Base-by-base conservation (phyloP, 1,140 invertebrate species). In the Aplysia californica region DNA sequence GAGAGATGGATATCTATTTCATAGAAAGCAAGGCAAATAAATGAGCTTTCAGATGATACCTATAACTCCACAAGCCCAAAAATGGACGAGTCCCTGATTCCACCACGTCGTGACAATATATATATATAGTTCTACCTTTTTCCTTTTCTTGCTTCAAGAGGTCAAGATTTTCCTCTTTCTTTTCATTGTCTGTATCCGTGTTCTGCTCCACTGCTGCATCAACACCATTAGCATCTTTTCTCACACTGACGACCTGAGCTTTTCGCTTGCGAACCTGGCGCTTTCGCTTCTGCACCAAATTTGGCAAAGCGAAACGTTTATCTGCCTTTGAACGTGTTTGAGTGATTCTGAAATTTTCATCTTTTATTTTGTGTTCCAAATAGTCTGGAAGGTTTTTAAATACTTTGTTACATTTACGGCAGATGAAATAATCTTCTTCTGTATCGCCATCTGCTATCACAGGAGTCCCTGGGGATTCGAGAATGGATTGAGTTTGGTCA, bases 391-490 rank as follows among this genome's bases (percentile, higher is more conserved):
- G 71, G 61, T 76, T 83, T 23, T 79, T 82, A 68, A 85, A 85
- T 21, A 84, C 80, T 41, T 83, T 73, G 39, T 83, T 82, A 79
- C 85, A 87, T 74, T 80, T 82, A 39, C 82, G 81, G 80, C 85
- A 87, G 61, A 80, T 78, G 69, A 83, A 81, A 44, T 83, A 79
- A 65, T 87, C 85, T 64, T 83, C 82, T 74, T 84, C 85, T 67
- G 76, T 77, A 59, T 76, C 80, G 69, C 76, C 77, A 65, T 83
- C 83, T 41, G 81, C 33, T 20, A 31, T 35, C 3, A n/a, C n/a
- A n/a, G n/a, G n/a, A n/a, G n/a, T n/a, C n/a, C n/a, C n/a, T n/a
- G n/a, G n/a, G n/a, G n/a, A n/a, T n/a, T n/a, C 29, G 41, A 18
- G 41, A n/a, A 3, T 70, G 41, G 58, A 56, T 55, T 70, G 68